phyloP scores from a whole-genome alignment of 2,113 vertebrate genomes.

The Columba livia region DNA sequence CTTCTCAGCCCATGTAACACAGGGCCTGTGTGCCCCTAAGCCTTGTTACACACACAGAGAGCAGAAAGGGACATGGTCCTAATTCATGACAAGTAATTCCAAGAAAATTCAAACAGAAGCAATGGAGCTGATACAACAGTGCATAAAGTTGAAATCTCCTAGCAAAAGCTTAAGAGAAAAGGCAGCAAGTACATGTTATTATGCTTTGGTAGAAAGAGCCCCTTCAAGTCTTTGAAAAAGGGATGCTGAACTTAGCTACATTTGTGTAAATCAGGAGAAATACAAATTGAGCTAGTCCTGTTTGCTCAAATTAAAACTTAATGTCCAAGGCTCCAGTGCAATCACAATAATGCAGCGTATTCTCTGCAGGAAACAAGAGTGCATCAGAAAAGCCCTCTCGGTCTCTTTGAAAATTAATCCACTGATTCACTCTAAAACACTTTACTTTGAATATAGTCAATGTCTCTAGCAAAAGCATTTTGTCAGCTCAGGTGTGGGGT shows the following conservation, averaged over 20 bases:
- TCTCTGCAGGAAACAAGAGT: neutral
- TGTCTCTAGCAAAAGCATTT: neutral
- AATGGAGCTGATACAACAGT: neutral
- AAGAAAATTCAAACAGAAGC: neutral
- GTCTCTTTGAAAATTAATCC: neutral
- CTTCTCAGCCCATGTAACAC: neutral
- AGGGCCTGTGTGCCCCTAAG: neutral
- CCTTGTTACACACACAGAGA: neutral
- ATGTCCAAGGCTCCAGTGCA: neutral
- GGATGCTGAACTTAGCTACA: neutral
- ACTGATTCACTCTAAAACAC: neutral
- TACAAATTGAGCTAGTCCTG: neutral
- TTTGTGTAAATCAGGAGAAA: neutral
- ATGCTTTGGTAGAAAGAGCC: neutral
- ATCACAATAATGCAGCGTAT: accelerated
- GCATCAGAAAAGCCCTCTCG: neutral
- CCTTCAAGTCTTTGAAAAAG: neutral
- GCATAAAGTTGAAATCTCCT: neutral
- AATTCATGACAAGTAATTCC: neutral
- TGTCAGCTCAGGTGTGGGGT: neutral
- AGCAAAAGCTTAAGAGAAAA: neutral
- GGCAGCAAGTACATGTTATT: neutral
- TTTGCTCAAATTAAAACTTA: neutral
- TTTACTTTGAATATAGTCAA: neutral
- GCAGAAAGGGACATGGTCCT: neutral